Evolutionary conservation across 2,797 vertebrate genomes (phyloP).

Genomic region (Hipposideros larvatus): DNA sequence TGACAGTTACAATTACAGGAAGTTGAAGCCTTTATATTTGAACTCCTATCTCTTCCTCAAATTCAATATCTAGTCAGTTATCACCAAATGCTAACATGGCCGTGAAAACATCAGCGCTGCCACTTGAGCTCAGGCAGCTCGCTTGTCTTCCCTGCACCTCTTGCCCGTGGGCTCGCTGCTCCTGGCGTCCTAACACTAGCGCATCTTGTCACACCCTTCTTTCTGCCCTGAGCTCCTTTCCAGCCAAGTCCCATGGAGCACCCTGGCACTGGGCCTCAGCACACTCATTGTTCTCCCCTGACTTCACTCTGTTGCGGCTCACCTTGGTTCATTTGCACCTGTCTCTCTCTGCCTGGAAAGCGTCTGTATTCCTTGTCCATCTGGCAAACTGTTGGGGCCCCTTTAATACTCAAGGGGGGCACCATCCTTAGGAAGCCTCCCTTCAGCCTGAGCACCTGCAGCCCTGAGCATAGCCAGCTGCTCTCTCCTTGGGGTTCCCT

Average conservation of each 20-base stretch:
- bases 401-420: not conserved
- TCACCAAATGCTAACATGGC: not conserved
- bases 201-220: too few species aligned
- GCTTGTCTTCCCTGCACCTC: not conserved
- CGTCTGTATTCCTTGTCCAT: not conserved
- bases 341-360: not conserved
- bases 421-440: not conserved
- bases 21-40: not conserved
- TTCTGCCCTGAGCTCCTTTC: not conserved
- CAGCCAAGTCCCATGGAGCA: accelerated
- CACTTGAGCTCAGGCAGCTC: not conserved
- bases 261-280: not conserved
- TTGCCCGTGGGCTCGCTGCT: not conserved
- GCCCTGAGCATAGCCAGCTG: not conserved
- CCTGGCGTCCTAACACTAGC: not conserved
- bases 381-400: not conserved
- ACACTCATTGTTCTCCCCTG: not conserved
- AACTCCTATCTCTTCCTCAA: not conserved
- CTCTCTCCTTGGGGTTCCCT: not conserved
- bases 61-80: not conserved
- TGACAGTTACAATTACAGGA: not conserved
- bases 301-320: not conserved
- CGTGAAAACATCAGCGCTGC: accelerated
- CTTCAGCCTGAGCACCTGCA: accelerated
- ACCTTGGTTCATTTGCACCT: not conserved